A percentile compares a stretch with the other conserved stretches of the same genome.
Evolutionary conservation across 2,113 vertebrate species (phyloP).

Genomic region (Heterotilapia buettikoferi): DNA sequence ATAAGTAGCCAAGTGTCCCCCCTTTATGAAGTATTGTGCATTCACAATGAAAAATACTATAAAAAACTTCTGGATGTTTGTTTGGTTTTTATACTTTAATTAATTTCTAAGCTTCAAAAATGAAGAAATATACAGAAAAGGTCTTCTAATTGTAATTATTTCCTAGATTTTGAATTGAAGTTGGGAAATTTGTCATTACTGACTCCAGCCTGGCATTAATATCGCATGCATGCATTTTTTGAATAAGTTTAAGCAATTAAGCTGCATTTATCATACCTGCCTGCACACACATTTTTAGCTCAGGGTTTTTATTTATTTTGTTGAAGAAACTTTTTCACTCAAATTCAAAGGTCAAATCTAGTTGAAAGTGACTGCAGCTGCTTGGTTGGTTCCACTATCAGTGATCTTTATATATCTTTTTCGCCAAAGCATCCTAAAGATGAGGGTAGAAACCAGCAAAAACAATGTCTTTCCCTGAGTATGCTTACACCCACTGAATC

Average conservation of each 20-base stretch:
- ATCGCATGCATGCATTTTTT: neutral
- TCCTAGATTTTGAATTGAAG: neutral
- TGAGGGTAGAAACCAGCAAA: slow-evolving; percentile 17
- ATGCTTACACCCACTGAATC: slow-evolving; percentile 30
- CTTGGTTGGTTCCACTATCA: neutral
- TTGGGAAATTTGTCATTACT: neutral
- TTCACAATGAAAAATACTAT: neutral
- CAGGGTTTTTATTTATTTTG: neutral
- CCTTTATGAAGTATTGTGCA: neutral
- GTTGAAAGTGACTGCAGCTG: neutral
- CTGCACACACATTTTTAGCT: neutral
- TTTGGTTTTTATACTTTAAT: neutral
- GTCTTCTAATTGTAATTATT: neutral
- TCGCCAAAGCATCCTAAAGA: neutral
- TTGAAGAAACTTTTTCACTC: neutral
- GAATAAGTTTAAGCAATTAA: neutral
- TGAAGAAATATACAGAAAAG: accelerated
- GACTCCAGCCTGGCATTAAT: accelerated
- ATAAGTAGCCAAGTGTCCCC: accelerated
- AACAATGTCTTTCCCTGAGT: slow-evolving; percentile 22
- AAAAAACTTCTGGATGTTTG: neutral
- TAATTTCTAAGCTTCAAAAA: neutral
- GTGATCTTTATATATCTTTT: neutral
- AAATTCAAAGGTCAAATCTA: neutral
- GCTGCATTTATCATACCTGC: neutral